Evolutionary conservation across 2,888 invertebrate species (phyloP).

Genomic region (Chloromyia formosa): DNA sequence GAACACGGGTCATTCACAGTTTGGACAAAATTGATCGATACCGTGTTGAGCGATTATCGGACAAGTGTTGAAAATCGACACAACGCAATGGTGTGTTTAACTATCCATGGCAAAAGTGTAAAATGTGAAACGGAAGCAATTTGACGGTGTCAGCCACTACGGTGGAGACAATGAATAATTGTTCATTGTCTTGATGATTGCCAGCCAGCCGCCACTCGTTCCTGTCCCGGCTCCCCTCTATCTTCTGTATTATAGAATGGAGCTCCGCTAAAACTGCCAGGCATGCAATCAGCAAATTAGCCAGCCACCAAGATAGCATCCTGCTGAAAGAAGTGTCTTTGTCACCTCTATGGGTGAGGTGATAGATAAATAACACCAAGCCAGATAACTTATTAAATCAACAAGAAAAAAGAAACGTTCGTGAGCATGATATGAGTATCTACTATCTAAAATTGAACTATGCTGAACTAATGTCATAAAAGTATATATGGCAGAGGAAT

Average conservation of each 20-base stretch:
- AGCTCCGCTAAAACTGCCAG: slow-evolving; percentile 7
- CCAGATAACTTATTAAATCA: slow-evolving; percentile 16
- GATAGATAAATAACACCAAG: slow-evolving; percentile 13
- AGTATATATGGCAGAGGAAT: neutral
- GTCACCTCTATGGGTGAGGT: slow-evolving; percentile 7
- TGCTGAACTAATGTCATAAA: slow-evolving; percentile 2
- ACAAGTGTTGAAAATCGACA: slow-evolving; percentile 43
- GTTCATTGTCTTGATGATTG: slow-evolving; percentile 35
- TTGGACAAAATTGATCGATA: slow-evolving; percentile 16
- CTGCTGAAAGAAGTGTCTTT: slow-evolving; percentile 24
- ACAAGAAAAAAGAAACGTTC: neutral
- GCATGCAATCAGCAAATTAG: slow-evolving; percentile 40
- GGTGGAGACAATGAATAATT: slow-evolving; percentile 30
- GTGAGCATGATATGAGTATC: neutral
- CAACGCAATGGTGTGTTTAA: slow-evolving; percentile 34
- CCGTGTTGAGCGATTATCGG: slow-evolving; percentile 32
- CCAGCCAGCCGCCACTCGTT: neutral
- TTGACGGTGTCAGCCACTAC: slow-evolving; percentile 33
- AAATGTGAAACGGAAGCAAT: slow-evolving; percentile 43
- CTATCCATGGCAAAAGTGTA: slow-evolving; percentile 42
- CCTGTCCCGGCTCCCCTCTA: neutral
- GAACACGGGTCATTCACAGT: neutral
- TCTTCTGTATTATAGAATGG: too few relatives aligned
- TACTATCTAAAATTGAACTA: neutral
- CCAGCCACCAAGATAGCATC: slow-evolving; percentile 21